phyloP scores from a whole-genome alignment of 2,797 vertebrate species.

The Dendrocincla tyrannina region DNA sequence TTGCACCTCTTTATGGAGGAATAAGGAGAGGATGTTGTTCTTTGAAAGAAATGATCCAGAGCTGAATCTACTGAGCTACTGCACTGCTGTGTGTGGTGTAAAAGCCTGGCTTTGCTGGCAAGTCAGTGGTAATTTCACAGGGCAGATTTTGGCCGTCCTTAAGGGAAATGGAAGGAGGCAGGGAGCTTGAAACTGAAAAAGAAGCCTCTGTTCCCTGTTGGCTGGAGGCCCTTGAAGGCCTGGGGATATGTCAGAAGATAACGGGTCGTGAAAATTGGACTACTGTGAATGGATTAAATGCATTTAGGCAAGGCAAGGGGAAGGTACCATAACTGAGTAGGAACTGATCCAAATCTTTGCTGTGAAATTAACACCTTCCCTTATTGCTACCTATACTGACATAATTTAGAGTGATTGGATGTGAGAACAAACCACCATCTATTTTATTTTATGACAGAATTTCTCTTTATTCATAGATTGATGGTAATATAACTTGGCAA shows the following conservation, averaged over 20 bases:
- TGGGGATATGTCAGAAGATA: background rate
- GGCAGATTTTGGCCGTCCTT: background rate
- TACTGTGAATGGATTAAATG: background rate
- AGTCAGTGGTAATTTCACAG: background rate
- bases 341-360: background rate
- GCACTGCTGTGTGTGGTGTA: background rate
- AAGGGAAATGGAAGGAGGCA: background rate
- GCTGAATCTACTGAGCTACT: background rate
- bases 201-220: constrained; percentile 8
- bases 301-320: background rate
- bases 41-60: background rate
- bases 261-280: background rate
- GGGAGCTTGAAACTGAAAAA: background rate
- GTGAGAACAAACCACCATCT: background rate
- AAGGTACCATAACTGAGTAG: background rate
- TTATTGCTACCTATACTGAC: background rate
- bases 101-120: background rate
- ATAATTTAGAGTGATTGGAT: constrained; percentile 1
- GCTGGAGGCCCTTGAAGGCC: background rate
- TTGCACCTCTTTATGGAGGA: background rate
- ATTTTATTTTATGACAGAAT: constrained; percentile 13
- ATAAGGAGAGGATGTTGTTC: background rate
- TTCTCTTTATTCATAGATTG: background rate
- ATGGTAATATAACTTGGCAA: background rate
- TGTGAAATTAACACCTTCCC: constrained; percentile 1